phyloP scores from a whole-genome alignment of 2,888 invertebrate species.

The Sesia apiformis region DNA sequence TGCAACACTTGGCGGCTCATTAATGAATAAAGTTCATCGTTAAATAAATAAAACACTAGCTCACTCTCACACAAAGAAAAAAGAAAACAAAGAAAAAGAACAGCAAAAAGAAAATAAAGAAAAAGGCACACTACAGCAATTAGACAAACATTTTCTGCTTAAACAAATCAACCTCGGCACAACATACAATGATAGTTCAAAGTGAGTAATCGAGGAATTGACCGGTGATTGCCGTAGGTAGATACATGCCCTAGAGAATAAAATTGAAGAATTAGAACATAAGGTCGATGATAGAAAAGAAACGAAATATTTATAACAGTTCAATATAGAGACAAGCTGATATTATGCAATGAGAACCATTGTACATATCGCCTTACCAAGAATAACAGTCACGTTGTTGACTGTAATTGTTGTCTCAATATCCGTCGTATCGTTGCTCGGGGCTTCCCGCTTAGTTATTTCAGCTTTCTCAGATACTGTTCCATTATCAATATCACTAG shows the following conservation, averaged over 20 bases:
- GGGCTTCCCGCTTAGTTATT: conserved; percentile 21
- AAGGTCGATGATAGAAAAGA: too few relatives aligned
- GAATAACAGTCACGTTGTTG: conserved; percentile 3
- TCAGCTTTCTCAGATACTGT: conserved; percentile 1
- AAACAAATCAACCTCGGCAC: conserved; percentile 7
- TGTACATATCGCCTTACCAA: background rate
- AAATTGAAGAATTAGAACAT: background rate
- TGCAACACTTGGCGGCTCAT: too few relatives aligned
- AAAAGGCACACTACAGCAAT: too few relatives aligned
- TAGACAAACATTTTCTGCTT: conserved; percentile 10
- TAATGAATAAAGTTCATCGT: too few relatives aligned
- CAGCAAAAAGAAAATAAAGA: too few relatives aligned
- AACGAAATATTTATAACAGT: too few relatives aligned
- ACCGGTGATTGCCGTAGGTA: background rate
- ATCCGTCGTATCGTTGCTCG: conserved; percentile 2
- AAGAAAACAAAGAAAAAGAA: too few relatives aligned
- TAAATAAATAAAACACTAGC: too few relatives aligned
- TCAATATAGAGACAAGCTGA: too few relatives aligned
- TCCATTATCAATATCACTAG: conserved; percentile 6
- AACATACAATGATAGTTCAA: conserved; percentile 7
- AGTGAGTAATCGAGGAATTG: conserved; percentile 7
- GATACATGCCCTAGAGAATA: background rate
- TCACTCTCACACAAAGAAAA: too few relatives aligned
- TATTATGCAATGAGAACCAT: too few relatives aligned
- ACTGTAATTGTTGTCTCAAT: conserved; percentile 1